Evolutionary conservation across 2,797 vertebrate genomes (phyloP), one percentile per base, ranked within the genome.

Genomic region (Dendrocincla fuliginosa): DNA sequence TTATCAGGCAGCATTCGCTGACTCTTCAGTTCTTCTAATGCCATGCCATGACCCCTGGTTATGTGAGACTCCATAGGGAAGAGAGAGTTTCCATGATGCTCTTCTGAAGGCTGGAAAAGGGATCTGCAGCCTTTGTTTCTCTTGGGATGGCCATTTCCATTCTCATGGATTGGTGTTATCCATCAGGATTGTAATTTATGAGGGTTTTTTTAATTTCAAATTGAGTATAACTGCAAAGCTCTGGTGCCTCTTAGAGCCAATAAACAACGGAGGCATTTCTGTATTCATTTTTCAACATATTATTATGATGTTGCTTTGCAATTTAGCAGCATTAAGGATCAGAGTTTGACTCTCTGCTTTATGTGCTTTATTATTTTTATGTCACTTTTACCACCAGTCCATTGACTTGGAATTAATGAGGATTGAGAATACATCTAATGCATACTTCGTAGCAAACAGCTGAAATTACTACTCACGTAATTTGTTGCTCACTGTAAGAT

Each of bases 391-490:
- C 68, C 55, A 64, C 24, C 76, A 87, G 49, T 75, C 57, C 64
- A 30, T 55, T 91, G 76, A 95, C 57, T 92, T 94, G 69, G 69
- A 96, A 95, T 95, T 89, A 91, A 93, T 91, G 84, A 93, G 50
- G 53, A 92, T 10, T 94, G 81, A 91, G 75, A 89, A 91, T 61
- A 50, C 12, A 75, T 95, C 35, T 89, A 83, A 81, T 64, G 37
- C 57, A 61, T 23, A 65, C 32, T 81, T 90, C n/a, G 65, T 68
- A 71, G 76, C 33, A 88, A 90, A 89, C 37, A 81, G n/a, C 64
- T 85, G 60, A 60, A 93, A 92, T 87, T 92, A 85, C 64, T 70
- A 60, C 75, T 77, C 42, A 55, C 60, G 56, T 89, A 96, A 94
- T 95, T 94, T 91, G 37, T 84, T 92, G 32, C 50, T 41, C 35